Base-by-base conservation (phyloP, 2,113 vertebrate species). In the Hypanus sabinus region DNA sequence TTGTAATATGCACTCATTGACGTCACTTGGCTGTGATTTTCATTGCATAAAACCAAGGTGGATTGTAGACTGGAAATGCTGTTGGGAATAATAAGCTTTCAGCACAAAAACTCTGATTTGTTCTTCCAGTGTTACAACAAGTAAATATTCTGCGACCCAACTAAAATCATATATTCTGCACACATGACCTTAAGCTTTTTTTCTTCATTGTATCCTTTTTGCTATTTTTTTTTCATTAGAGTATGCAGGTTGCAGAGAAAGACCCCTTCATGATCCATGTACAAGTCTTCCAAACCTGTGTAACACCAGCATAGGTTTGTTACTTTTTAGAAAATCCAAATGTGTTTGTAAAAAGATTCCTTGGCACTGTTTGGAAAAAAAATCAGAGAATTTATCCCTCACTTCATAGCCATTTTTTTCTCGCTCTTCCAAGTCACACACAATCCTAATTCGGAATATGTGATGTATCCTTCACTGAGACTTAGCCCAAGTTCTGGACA, bases 1-100 rank as follows among this genome's bases (percentile, higher is more conserved):
- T 93, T 93, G 62, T 73, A 93, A 93, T 46, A 93, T 70, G 68
- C 36, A 93, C 90, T 93, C 24, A 71, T 73, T 93, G 90, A 93
- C 65, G 90, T 93, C 90, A 93, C 90, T 93, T 70, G 36, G 65
- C 90, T 65, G 18, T 71, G 33, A 8, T 93, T 93, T 71, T 46
- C 68, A 38, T 20, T 71, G 10, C 68, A 71, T 71, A 71, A 93
- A 71, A 93, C 68, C 70, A 73, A 93, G 36, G 65, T 36, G 22
- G 33, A 71, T 73, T 36, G 20, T 68, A 93, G 65, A 27, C 33
- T 46, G 18, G n/a, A 46, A 93, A 93, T 46, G 33, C 68, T 33
- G 70, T 68, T 93, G 90, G 90, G 90, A 93, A 46, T 93, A 71
- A 36, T 24, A 93, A 71, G 46, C 20, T 73, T 93, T 70, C 20